Conservation (phyloP, 2,113 vertebrate genomes). For the Verasper variegatus region DNA sequence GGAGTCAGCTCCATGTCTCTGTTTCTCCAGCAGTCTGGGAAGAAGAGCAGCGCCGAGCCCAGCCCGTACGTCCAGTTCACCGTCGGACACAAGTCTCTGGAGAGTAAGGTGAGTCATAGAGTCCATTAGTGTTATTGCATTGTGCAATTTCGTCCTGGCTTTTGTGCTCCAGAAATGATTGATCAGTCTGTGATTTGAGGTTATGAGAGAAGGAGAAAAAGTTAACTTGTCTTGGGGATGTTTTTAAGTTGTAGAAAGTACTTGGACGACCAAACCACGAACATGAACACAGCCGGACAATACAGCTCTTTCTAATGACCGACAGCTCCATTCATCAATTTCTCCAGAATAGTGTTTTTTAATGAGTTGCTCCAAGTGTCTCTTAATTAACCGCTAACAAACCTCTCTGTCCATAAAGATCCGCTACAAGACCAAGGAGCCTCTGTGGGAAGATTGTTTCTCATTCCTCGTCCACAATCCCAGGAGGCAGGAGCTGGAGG, state of each 20-base stretch:
- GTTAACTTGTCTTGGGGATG: background rate
- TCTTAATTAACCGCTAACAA: slow-evolving; percentile 8
- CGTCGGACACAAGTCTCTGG: slow-evolving; percentile 90
- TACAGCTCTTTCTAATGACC: background rate
- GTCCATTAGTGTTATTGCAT: background rate
- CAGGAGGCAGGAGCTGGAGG: slow-evolving; percentile 90
- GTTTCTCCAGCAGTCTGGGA: slow-evolving; percentile 83
- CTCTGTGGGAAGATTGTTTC: slow-evolving; percentile 96
- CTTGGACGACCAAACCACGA: no score
- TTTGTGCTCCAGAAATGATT: background rate
- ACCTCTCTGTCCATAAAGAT: slow-evolving; percentile 80
- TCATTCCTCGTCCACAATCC: slow-evolving; percentile 97
- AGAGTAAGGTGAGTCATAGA: slow-evolving; percentile 91
- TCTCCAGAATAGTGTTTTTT: background rate
- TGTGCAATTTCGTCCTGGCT: background rate
- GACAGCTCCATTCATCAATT: background rate
- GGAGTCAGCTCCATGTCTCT: slow-evolving; percentile 32
- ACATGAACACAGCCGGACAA: no score
- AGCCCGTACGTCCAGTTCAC: slow-evolving; percentile 92
- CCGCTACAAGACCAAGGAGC: slow-evolving; percentile 94
- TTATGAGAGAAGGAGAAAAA: background rate
- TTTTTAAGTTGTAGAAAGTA: no score
- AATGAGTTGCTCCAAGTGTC: slow-evolving; percentile 3
- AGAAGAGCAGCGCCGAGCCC: slow-evolving; percentile 93
- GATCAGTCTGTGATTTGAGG: background rate